phyloP scores from a whole-genome alignment of 2,113 vertebrate species.

The Pandion haliaetus region DNA sequence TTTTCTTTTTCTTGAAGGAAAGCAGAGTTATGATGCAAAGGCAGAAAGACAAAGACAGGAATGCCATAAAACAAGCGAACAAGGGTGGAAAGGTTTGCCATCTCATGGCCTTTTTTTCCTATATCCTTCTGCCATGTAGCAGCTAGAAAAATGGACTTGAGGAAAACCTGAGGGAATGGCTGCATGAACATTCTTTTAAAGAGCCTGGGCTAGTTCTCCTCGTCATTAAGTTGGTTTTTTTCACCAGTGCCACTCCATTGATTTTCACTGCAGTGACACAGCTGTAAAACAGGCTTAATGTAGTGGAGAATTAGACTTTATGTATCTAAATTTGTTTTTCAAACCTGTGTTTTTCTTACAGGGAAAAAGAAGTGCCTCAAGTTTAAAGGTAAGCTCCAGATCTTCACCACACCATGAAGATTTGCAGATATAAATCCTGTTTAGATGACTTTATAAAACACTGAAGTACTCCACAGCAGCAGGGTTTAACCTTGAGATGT shows the following conservation, averaged over 20 bases:
- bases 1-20: conserved; percentile 20
- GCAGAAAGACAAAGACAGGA: neutral
- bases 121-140: neutral
- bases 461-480: neutral
- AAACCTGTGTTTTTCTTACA: neutral
- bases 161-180: neutral
- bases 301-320: neutral
- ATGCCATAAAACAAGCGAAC: neutral
- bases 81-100: neutral
- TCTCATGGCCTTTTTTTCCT: neutral
- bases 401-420: neutral
- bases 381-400: conserved; percentile 19
- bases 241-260: neutral
- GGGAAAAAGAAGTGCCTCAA: neutral
- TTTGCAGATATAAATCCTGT: neutral
- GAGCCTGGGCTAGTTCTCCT: neutral
- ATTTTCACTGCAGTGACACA: conserved; percentile 1
- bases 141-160: neutral
- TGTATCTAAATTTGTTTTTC: neutral
- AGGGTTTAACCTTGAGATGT: conserved; percentile 53
- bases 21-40: neutral
- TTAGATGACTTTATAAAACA: neutral
- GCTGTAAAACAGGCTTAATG: conserved; percentile 31
- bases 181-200: neutral
- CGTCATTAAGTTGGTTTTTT: neutral